Conservation (phyloP, 2,888 invertebrate genomes). For the Pristionchus entomophagus region DNA sequence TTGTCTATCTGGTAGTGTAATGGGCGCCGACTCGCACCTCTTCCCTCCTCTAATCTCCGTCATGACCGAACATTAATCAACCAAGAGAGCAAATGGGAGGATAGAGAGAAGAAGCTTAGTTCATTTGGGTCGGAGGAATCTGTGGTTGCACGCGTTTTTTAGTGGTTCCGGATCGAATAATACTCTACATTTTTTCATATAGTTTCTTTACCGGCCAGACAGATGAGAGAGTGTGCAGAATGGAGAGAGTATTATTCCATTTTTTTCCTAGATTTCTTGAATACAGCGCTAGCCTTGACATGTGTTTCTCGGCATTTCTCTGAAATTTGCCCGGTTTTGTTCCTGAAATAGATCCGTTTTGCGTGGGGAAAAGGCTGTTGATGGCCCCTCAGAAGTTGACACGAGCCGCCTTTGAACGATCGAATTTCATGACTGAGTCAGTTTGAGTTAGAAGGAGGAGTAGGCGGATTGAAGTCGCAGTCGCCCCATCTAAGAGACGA, state of each 20-base stretch:
- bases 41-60: neutral
- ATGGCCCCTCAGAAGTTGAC: neutral
- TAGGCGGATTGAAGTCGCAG: neutral
- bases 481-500: neutral
- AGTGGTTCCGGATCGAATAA: too few relatives aligned
- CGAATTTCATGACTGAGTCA: neutral
- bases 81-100: neutral
- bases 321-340: neutral
- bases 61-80: conserved; percentile 8
- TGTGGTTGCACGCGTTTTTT: neutral
- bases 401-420: neutral
- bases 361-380: neutral
- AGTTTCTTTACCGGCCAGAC: too few relatives aligned
- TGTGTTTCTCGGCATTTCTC: neutral
- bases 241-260: too few relatives aligned
- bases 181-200: too few relatives aligned
- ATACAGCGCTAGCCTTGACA: neutral
- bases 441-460: neutral
- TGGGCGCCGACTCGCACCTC: neutral
- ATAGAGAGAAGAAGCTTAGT: conserved; percentile 2
- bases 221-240: too few relatives aligned
- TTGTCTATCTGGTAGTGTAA: neutral
- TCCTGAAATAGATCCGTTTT: neutral
- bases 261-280: neutral
- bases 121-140: neutral